Evolutionary conservation across 35 echinoderm and acorn worm species (phyloP).

Genomic region (Hemicentrotus pulcherrimus): DNA sequence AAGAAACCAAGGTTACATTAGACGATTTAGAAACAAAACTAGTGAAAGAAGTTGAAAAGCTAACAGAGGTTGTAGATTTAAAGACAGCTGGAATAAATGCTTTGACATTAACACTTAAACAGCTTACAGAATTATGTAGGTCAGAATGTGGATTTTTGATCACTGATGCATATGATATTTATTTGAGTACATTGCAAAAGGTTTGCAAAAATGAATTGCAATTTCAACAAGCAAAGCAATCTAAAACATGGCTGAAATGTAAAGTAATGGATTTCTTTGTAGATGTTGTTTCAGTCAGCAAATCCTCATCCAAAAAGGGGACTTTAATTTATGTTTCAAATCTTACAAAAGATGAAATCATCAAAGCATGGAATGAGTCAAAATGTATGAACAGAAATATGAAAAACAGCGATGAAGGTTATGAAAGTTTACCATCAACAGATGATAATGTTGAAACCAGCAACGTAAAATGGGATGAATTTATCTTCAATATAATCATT

Average conservation of each 20-base stretch:
- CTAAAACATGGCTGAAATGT: constrained; percentile 39
- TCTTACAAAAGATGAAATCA: constrained; percentile 14
- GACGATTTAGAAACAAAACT: neutral
- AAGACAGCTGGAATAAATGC: neutral
- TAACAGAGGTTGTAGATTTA: constrained; percentile 4
- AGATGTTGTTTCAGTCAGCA: constrained; percentile 24
- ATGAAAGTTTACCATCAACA: neutral
- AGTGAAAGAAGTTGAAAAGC: constrained; percentile 25
- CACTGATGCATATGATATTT: constrained; percentile 1
- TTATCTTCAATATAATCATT: constrained; percentile 35
- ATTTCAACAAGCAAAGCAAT: constrained; percentile 32
- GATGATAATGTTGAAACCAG: neutral
- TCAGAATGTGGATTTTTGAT: constrained; percentile 26
- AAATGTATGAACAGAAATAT: neutral
- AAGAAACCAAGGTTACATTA: neutral
- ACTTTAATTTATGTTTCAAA: neutral
- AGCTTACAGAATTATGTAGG: constrained; percentile 8
- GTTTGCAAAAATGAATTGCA: constrained; percentile 15
- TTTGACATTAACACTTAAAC: neutral
- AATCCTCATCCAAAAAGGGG: constrained; percentile 4
- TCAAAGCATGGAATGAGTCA: neutral
- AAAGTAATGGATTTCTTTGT: constrained; percentile 45
- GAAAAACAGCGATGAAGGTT: constrained; percentile 30
- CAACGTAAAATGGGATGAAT: constrained; percentile 19
- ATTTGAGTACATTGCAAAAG: constrained; percentile 21